These are phyloP conservation scores for Pogonus chalceus DNA, from an alignment of 1,140 invertebrate genomes.

Conservation along the genomic window DNA sequence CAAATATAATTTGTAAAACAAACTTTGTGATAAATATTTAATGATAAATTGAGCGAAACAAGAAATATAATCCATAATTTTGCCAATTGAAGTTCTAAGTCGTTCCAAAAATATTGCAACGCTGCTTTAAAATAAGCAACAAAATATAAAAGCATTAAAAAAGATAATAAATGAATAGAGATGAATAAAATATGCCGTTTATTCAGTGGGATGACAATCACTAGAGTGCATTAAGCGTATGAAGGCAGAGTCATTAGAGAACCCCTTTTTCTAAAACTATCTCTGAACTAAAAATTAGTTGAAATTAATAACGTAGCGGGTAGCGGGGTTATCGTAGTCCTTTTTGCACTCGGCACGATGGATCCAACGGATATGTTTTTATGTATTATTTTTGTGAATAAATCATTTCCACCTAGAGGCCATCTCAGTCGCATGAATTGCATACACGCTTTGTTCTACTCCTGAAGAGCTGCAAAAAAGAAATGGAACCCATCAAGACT, in stretches of 20 bases:
- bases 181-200: neutral
- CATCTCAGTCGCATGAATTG: neutral
- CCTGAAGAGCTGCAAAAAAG: neutral
- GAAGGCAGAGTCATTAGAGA: neutral
- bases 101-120: too few species aligned
- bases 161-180: too few species aligned
- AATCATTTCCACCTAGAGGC: slow-evolving; percentile 1
- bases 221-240: slow-evolving; percentile 6
- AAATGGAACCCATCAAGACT: slow-evolving; percentile 3
- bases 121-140: too few species aligned
- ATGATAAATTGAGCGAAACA: too few species aligned
- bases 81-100: too few species aligned
- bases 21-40: too few species aligned
- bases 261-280: neutral
- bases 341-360: neutral
- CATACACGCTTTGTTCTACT: neutral
- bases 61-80: too few species aligned
- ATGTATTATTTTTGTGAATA: neutral
- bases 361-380: neutral
- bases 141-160: too few species aligned
- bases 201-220: neutral
- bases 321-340: neutral
- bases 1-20: too few species aligned
- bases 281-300: slow-evolving; percentile 1
- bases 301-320: slow-evolving; percentile 1